Conservation (phyloP, 2,888 invertebrate genomes). For the Geophilus truncorum region DNA sequence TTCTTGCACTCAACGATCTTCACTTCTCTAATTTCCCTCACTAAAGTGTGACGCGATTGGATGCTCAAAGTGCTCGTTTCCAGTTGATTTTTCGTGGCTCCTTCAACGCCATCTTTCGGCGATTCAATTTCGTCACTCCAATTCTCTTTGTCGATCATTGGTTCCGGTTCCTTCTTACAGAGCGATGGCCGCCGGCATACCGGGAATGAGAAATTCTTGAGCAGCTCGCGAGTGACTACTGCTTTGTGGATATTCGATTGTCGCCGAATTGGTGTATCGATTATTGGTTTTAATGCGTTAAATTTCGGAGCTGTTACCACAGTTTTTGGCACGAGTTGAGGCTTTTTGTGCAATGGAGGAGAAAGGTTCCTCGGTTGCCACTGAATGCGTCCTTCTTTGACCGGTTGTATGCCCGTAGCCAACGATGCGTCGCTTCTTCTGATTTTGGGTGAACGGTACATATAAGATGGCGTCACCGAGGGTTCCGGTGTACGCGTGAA, state of each 20-base stretch:
- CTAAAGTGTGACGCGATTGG: not conserved
- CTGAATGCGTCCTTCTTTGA: not conserved
- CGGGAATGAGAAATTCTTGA: not conserved
- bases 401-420: not conserved
- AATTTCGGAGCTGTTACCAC: no score
- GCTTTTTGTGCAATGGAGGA: not conserved
- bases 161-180: no score
- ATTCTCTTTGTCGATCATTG: not conserved
- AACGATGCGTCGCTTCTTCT: not conserved
- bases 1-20: not conserved
- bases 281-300: not conserved
- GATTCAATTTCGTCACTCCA: no score
- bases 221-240: not conserved
- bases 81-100: not conserved
- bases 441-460: not conserved
- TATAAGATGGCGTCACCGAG: not conserved
- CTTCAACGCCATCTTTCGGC: no score
- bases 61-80: not conserved
- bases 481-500: not conserved
- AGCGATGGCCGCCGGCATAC: not conserved
- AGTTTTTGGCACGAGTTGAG: no score
- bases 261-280: not conserved
- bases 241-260: not conserved
- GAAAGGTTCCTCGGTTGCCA: not conserved
- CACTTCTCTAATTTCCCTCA: not conserved